Evolutionary conservation across 1,140 invertebrate species (phyloP).

Genomic region (Drosophila ohnishii): DNA sequence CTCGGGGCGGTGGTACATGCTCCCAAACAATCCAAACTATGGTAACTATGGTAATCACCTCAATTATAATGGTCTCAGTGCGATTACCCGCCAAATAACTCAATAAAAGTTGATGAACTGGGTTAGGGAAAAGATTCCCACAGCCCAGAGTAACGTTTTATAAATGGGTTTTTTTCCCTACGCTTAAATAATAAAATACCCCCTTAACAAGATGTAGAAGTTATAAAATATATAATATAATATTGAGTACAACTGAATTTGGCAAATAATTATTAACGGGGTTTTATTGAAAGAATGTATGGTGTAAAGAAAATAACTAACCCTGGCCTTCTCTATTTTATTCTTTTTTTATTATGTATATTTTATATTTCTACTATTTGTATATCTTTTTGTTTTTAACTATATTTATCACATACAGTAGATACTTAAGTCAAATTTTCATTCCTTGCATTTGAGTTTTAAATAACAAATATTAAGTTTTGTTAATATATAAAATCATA

Average conservation of each 20-base stretch:
- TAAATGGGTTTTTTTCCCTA: background rate
- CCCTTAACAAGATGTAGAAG: background rate
- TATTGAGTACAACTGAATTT: background rate
- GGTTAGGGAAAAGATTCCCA: conserved; percentile 41
- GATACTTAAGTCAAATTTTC: background rate
- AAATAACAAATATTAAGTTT: background rate
- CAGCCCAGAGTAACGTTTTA: conserved; percentile 1
- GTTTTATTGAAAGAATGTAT: background rate
- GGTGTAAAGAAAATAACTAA: too few species aligned
- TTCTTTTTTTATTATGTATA: background rate
- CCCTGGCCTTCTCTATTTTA: background rate
- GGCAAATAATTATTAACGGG: background rate
- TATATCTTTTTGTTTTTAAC: background rate
- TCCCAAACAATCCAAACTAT: conserved; percentile 34
- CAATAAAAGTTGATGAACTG: conserved; percentile 47
- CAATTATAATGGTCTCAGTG: conserved; percentile 33
- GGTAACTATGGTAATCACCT: conserved; percentile 50
- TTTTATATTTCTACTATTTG: background rate
- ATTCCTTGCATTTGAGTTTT: background rate
- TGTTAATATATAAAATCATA: background rate
- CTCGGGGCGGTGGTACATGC: conserved; percentile 11
- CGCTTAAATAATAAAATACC: too few species aligned
- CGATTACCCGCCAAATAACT: conserved; percentile 44
- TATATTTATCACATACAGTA: too few species aligned
- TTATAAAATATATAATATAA: background rate